Conservation (phyloP, 2,113 vertebrate genomes). For the Mobula birostris region DNA sequence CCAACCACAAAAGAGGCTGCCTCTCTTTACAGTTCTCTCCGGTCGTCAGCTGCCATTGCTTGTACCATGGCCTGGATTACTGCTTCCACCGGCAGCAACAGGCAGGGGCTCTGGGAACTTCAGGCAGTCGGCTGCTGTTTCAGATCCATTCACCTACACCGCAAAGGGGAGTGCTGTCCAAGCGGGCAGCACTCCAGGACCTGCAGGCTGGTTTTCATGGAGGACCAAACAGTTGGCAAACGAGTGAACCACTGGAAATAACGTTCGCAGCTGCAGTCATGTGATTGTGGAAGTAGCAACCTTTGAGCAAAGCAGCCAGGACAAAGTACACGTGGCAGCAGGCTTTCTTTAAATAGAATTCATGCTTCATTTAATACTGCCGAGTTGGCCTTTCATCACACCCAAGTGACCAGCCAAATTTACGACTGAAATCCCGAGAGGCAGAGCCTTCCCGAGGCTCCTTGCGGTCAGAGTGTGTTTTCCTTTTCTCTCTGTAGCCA, state of each 20-base stretch:
- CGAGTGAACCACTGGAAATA: not conserved
- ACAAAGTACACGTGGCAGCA: slow-evolving; percentile 19
- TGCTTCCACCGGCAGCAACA: not conserved
- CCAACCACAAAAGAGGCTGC: not conserved
- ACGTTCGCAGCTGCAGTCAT: not conserved
- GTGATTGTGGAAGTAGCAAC: not conserved
- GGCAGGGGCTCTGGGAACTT: not conserved
- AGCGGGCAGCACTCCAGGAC: not conserved
- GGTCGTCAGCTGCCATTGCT: too few relatives aligned
- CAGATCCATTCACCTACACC: not conserved
- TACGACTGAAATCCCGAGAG: not conserved
- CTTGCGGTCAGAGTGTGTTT: not conserved
- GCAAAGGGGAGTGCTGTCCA: not conserved
- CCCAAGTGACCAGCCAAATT: not conserved
- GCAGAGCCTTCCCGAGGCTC: not conserved
- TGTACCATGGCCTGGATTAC: not conserved
- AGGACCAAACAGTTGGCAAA: not conserved
- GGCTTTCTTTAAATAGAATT: slow-evolving; percentile 17
- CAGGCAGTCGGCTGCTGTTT: not conserved
- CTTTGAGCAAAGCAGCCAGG: not conserved
- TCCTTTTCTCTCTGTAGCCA: not conserved
- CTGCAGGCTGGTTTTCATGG: not conserved
- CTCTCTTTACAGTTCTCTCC: not conserved
- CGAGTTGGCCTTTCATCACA: not conserved
- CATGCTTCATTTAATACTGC: not conserved